Base-by-base conservation (phyloP, 2,888 invertebrate species). In the Drosophila nigricruria region DNA sequence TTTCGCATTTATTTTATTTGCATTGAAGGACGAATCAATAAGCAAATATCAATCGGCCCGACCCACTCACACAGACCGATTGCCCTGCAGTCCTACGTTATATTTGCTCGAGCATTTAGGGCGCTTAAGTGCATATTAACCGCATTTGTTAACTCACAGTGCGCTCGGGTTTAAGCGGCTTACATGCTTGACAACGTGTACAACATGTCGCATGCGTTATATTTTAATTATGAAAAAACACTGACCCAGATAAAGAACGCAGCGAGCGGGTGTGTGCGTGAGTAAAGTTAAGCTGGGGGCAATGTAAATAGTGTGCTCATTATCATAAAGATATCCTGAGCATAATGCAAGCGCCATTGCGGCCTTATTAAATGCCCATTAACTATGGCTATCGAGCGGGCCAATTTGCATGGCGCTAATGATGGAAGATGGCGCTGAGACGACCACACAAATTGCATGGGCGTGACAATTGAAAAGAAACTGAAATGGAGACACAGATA, bases 221-320 rank as follows among this genome's bases (percentile, higher is more conserved):
- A 87, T 84, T 84, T 82, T 87, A 82, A 82, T 82, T 82, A 87
- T 71, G 68, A 64, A 53, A 64, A 53, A 47, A 54, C 16, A 68
- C 56, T 65, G 64, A 70, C 60, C 70, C 47, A 67, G 42, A 40
- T 64, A 53, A 57, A 16, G 27, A 20, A 4, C 6, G n/a, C 30
- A 23, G 3, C 20, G 20, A n/a, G 49, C 10, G 32, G 30, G 36
- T 1, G 27, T 56, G 3, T n/a, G 16, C 10, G 27, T n/a, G 52
- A 23, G 27, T 40, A 23, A 25, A n/a, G 18, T 36, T 45, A 32
- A 43, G 40, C 16, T 1, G 32, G 10, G 32, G 10, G 25, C 6
- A 5, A 20, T 73, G 74, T 43, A 60, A 73, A 73, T 58, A 68
- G 57, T 59, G 63, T 49, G 53, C 30, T 40, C 42, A 50, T 61